Evolutionary conservation across 2,888 invertebrate species (phyloP).

Genomic region (Meiosimyza platycephala): DNA sequence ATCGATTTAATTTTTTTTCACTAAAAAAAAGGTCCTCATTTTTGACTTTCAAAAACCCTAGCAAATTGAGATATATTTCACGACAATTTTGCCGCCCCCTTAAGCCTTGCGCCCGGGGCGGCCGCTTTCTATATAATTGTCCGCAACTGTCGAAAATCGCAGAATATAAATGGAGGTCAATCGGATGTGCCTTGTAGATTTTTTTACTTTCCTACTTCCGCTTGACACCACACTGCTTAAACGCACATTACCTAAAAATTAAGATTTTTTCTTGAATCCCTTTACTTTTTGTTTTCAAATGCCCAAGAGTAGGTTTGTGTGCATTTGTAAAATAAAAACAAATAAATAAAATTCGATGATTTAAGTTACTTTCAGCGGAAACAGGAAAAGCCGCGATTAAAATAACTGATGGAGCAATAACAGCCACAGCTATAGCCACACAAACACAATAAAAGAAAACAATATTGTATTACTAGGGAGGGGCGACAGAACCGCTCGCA

Average conservation of each 20-base stretch:
- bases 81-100: no score
- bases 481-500: not conserved
- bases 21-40: no score
- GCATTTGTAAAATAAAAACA: not conserved
- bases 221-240: no score
- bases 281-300: no score
- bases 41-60: no score
- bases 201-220: no score
- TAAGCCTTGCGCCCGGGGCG: no score
- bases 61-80: no score
- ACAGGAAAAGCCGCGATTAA: constrained; percentile 19
- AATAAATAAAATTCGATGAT: constrained; percentile 2
- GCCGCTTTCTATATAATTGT: not conserved
- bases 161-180: not conserved
- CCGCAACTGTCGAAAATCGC: not conserved
- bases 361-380: constrained; percentile 14
- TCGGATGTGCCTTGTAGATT: no score
- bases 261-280: no score
- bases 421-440: not conserved
- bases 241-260: no score
- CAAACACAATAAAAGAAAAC: not conserved
- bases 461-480: not conserved
- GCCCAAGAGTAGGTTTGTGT: not conserved
- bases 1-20: no score
- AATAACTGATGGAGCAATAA: not conserved